phyloP scores from a whole-genome alignment of 2,888 invertebrate species.

The Phytoseiulus persimilis region DNA sequence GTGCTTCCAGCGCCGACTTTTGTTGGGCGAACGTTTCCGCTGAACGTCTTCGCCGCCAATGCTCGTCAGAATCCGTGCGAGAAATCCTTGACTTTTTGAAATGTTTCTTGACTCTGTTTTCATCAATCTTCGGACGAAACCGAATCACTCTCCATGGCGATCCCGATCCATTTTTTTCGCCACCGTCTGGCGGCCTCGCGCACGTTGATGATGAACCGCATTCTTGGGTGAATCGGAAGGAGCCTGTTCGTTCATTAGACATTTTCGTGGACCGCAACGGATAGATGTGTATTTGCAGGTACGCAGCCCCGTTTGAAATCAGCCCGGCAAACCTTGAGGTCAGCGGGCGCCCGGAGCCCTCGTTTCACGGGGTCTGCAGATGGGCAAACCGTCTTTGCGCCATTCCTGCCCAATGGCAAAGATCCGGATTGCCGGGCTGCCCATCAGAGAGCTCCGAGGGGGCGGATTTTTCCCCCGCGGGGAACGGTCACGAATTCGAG shows the following conservation, averaged over 20 bases:
- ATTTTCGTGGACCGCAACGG: neutral
- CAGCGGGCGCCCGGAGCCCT: neutral
- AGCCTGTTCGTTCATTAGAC: neutral
- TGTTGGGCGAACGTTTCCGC: neutral
- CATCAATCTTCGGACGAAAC: neutral
- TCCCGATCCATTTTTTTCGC: neutral
- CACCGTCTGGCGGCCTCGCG: neutral
- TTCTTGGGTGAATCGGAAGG: neutral
- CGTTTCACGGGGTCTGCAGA: neutral
- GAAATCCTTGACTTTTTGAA: neutral
- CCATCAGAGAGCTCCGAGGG: too few species aligned
- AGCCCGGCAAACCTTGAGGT: neutral
- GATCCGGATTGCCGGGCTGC: too few species aligned
- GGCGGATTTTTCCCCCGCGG: too few species aligned
- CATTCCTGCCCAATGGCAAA: neutral
- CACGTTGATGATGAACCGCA: neutral
- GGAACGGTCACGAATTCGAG: too few species aligned
- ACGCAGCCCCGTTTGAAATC: neutral
- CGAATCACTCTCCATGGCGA: neutral
- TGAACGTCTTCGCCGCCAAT: neutral
- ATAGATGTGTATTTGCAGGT: neutral
- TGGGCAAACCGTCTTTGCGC: neutral
- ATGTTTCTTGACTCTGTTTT: neutral
- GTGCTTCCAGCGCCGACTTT: neutral
- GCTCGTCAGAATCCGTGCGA: neutral